These are phyloP conservation scores for Anastrepha obliqua DNA, from an alignment of 1,140 invertebrate species.

Conservation along the genomic window DNA sequence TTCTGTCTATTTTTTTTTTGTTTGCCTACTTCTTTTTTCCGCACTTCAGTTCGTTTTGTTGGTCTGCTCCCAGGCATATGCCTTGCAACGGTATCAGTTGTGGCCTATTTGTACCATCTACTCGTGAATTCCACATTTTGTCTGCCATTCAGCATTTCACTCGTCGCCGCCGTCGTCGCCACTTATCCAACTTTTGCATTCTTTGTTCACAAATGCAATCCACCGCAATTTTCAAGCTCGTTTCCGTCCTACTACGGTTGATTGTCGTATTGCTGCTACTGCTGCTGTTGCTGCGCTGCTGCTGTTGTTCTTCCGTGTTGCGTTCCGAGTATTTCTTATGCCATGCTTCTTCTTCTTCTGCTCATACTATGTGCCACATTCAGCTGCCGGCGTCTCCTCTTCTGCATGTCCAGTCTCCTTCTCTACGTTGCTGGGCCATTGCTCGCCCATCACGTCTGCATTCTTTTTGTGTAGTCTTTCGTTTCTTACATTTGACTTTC, in stretches of 20 bases:
- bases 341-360: neutral
- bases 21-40: neutral
- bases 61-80: neutral
- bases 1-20: neutral
- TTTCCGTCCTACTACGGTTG: neutral
- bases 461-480: neutral
- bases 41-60: neutral
- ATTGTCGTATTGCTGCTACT: neutral
- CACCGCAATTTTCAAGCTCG: constrained; percentile 41
- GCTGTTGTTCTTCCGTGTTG: neutral
- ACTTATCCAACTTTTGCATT: neutral
- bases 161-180: neutral
- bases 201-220: neutral
- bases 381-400: neutral
- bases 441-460: neutral
- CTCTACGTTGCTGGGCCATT: neutral
- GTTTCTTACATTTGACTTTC: constrained; percentile 45
- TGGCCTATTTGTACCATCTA: constrained; percentile 48
- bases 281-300: neutral
- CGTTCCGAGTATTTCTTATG: neutral
- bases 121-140: constrained; percentile 35
- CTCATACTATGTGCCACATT: neutral
- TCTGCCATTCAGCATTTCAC: neutral
- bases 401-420: neutral
- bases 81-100: constrained; percentile 49